These are phyloP conservation scores for Monopis laevigella DNA, from an alignment of 2,888 invertebrate genomes.

Conservation along the genomic window DNA sequence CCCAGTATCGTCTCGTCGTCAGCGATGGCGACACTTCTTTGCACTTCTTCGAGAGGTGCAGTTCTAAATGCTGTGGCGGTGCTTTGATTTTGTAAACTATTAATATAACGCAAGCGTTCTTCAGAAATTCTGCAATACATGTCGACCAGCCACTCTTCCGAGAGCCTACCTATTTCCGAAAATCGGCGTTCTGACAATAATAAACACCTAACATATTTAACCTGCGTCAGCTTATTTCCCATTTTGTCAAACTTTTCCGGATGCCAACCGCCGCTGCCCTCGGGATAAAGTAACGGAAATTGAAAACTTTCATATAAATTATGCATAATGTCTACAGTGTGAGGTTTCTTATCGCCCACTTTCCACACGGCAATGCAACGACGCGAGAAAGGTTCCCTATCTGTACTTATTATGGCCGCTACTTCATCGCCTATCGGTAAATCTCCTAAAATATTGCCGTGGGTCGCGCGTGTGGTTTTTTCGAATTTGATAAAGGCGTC, in stretches of 20 bases:
- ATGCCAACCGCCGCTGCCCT: constrained; percentile 5
- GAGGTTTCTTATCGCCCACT: constrained; percentile 13
- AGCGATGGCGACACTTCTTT: neutral
- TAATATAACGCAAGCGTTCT: neutral
- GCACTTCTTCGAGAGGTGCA: neutral
- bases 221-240: neutral
- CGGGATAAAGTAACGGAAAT: constrained; percentile 8
- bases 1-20: neutral
- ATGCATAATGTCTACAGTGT: constrained; percentile 13
- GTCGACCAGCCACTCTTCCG: constrained; percentile 1
- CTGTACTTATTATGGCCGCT: too few species aligned
- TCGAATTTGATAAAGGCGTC: neutral
- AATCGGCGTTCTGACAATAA: neutral
- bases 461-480: constrained; percentile 12
- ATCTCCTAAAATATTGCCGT: constrained; percentile 14
- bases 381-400: too few species aligned
- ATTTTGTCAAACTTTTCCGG: neutral
- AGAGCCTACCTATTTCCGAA: neutral
- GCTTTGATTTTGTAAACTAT: neutral
- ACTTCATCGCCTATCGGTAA: too few species aligned
- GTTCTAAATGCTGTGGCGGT: neutral
- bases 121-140: neutral
- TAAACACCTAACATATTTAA: neutral
- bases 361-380: constrained; percentile 17
- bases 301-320: constrained; percentile 14